These are phyloP conservation scores for Phlogophora meticulosa DNA, from an alignment of 2,888 invertebrate genomes.

Conservation along the genomic window DNA sequence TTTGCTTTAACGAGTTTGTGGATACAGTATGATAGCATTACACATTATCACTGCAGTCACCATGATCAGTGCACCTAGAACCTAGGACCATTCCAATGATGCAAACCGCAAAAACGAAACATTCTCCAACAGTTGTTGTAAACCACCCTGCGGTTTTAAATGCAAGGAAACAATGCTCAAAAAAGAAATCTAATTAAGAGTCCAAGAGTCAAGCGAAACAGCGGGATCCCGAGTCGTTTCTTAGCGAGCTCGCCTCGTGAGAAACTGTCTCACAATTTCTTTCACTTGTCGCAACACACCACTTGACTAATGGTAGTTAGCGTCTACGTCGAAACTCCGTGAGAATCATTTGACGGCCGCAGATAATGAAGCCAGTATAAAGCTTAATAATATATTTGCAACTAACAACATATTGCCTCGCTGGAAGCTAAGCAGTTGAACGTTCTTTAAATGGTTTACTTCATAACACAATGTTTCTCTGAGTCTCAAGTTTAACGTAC, in stretches of 20 bases:
- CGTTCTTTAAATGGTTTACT: slow-evolving; percentile 45
- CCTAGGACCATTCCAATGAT: slow-evolving; percentile 40
- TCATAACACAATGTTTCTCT: slow-evolving; percentile 33
- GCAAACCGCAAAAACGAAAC: slow-evolving; percentile 36
- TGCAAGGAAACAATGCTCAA: slow-evolving; percentile 48
- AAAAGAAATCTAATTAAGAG: slow-evolving; percentile 75
- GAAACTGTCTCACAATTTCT: slow-evolving; percentile 82
- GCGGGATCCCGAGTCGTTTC: slow-evolving; percentile 76
- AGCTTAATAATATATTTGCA: slow-evolving; percentile 70
- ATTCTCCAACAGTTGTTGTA: slow-evolving; percentile 21
- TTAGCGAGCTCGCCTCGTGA: slow-evolving; percentile 76
- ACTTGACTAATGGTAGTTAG: slow-evolving; percentile 76
- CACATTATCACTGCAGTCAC: slow-evolving; percentile 53
- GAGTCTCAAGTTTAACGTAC: slow-evolving; percentile 35
- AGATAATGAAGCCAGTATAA: slow-evolving; percentile 68
- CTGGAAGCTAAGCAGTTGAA: slow-evolving; percentile 39
- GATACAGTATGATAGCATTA: slow-evolving; percentile 70
- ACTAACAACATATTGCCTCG: slow-evolving; percentile 59
- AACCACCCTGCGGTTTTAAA: slow-evolving; percentile 39
- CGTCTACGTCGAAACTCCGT: slow-evolving; percentile 73
- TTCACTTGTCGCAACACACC: slow-evolving; percentile 76
- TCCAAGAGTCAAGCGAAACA: slow-evolving; percentile 75
- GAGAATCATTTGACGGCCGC: slow-evolving; percentile 73
- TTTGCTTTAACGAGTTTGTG: slow-evolving; percentile 80
- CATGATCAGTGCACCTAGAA: slow-evolving; percentile 40